These are phyloP conservation scores for Lycorma delicatula DNA, from an alignment of 1,140 invertebrate species.

Conservation along the genomic window DNA sequence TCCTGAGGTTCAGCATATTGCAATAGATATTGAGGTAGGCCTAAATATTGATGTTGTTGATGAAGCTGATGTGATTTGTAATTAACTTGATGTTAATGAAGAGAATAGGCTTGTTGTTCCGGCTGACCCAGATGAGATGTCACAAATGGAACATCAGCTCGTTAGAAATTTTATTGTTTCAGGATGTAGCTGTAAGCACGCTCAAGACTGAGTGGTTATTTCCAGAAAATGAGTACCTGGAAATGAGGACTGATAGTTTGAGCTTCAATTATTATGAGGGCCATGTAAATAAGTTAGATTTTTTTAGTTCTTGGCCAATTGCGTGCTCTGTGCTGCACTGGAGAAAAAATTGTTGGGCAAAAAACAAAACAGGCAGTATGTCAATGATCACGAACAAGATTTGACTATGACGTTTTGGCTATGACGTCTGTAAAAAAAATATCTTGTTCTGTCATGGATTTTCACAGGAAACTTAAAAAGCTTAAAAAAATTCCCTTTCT, in stretches of 20 bases:
- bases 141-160: no score
- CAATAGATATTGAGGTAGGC: no score
- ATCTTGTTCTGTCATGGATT: not conserved
- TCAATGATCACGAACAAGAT: not conserved
- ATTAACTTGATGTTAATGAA: no score
- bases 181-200: not conserved
- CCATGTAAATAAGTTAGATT: not conserved
- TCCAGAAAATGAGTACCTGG: not conserved
- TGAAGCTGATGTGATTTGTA: no score
- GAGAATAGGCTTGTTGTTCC: no score
- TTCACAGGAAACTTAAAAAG: slow-evolving; percentile 10
- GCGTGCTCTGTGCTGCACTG: not conserved
- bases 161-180: not conserved
- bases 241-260: not conserved
- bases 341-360: not conserved
- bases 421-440: slow-evolving; percentile 11
- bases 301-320: not conserved
- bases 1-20: no score
- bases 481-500: slow-evolving; percentile 1
- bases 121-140: no score
- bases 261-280: not conserved
- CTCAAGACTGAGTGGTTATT: not conserved
- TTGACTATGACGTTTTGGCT: not conserved
- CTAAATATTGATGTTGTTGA: no score
- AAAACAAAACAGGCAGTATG: not conserved